These are phyloP conservation scores for Cardinalis cardinalis DNA, from an alignment of 2,113 vertebrate species.

Conservation along the genomic window DNA sequence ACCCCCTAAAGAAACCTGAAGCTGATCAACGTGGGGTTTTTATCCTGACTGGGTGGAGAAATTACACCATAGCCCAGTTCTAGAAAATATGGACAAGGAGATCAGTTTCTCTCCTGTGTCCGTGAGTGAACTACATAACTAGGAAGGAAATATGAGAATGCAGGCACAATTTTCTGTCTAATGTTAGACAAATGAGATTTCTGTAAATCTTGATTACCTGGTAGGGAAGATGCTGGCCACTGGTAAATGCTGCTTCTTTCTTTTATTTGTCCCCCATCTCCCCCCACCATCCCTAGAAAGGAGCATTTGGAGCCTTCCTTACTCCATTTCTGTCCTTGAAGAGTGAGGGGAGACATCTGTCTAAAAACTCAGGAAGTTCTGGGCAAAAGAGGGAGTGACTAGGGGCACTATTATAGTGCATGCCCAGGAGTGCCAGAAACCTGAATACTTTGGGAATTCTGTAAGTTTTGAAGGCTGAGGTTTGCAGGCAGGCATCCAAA, in stretches of 20 bases:
- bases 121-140: neutral
- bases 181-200: neutral
- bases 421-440: neutral
- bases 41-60: neutral
- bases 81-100: neutral
- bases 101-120: neutral
- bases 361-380: neutral
- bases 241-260: neutral
- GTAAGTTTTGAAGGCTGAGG: neutral
- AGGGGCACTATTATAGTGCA: neutral
- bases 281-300: neutral
- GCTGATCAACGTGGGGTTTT: neutral
- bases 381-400: neutral
- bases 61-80: neutral
- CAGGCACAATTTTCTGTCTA: neutral
- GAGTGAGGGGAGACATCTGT: neutral
- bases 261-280: neutral
- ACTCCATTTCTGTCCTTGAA: neutral
- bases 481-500: neutral
- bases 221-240: neutral
- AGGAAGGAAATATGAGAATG: neutral
- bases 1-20: neutral
- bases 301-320: neutral
- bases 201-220: neutral
- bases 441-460: neutral